phyloP scores from a whole-genome alignment of 2,888 invertebrate species.

The Ormyrus nitidulus region DNA sequence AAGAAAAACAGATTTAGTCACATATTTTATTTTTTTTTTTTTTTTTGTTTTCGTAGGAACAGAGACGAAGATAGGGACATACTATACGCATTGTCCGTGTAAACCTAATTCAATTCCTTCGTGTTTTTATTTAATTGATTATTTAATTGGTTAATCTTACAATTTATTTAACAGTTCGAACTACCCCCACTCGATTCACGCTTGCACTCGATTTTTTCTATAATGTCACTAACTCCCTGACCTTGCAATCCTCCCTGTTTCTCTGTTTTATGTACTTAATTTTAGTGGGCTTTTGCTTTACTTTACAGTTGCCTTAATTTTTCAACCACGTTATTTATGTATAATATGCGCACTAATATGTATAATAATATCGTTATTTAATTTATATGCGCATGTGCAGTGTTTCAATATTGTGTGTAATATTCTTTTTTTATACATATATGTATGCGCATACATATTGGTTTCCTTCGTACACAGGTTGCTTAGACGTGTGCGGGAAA shows the following conservation, averaged over 20 bases:
- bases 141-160: constrained; percentile 71
- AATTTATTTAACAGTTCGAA: constrained; percentile 71
- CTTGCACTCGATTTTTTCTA: constrained; percentile 12
- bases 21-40: constrained; percentile 33
- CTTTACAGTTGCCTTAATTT: constrained; percentile 37
- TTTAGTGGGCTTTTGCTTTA: constrained; percentile 43
- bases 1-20: constrained; percentile 37
- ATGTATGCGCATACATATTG: not conserved
- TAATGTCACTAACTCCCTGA: not conserved
- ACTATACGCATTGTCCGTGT: constrained; percentile 68
- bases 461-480: constrained; percentile 1
- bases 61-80: constrained; percentile 69
- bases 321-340: constrained; percentile 4
- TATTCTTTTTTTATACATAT: not conserved
- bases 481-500: not conserved
- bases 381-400: constrained; percentile 16
- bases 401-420: constrained; percentile 3
- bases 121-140: constrained; percentile 70
- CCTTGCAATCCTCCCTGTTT: not conserved
- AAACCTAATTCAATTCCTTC: constrained; percentile 75
- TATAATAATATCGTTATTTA: constrained; percentile 25
- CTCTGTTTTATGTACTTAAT: constrained; percentile 25
- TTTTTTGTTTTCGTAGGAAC: constrained; percentile 61
- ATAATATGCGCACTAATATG: constrained; percentile 9
- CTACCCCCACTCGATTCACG: constrained; percentile 58